phyloP scores from a whole-genome alignment of 1,140 invertebrate genomes.

The Pentalonia nigronervosa region DNA sequence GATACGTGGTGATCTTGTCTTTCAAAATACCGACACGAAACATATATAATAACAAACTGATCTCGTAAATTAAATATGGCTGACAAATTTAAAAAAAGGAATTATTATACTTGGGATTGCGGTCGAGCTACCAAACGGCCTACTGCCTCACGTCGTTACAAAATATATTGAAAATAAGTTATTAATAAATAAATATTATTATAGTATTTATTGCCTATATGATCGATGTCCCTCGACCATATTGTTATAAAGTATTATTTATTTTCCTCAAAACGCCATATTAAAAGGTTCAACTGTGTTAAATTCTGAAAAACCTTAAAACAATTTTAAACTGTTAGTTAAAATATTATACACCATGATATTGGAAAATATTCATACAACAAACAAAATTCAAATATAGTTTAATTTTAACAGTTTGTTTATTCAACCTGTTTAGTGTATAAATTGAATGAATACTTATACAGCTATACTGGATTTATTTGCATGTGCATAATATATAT shows the following conservation, averaged over 20 bases:
- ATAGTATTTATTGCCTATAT: neutral
- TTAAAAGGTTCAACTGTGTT: neutral
- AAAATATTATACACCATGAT: neutral
- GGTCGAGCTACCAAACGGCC: neutral
- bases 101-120: neutral
- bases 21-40: neutral
- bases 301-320: neutral
- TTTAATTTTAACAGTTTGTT: neutral
- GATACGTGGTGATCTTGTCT: no score
- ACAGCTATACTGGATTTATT: neutral
- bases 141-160: neutral
- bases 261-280: neutral
- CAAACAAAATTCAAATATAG: neutral
- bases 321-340: neutral
- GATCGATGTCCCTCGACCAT: no score
- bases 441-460: neutral
- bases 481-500: neutral
- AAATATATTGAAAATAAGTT: neutral
- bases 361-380: neutral
- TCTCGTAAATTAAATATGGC: neutral
- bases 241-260: no score
- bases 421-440: neutral
- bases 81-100: neutral
- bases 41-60: neutral
- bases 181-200: neutral